A percentile compares a stretch with the other conserved stretches of the same genome.
Conservation (phyloP, 37 sponge, comb jelly and placozoan genomes). For the Tethya wilhelma region DNA sequence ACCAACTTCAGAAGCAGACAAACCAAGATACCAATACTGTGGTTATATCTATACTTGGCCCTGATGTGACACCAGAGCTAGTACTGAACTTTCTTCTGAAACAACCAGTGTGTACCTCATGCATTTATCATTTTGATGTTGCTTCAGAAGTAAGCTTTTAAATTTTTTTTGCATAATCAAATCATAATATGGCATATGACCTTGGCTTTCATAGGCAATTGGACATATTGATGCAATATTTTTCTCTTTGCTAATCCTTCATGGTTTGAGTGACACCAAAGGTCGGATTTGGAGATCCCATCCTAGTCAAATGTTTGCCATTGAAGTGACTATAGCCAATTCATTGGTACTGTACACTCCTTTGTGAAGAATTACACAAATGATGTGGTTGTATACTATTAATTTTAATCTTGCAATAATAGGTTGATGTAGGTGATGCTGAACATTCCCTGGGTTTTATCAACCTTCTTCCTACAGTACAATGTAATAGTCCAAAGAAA, state of each 20-base stretch:
- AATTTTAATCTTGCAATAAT: too few relatives aligned
- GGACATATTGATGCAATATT: constrained; percentile 40
- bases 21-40: neutral
- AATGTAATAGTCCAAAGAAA: too few relatives aligned
- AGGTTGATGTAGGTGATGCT: too few relatives aligned
- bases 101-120: neutral
- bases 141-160: constrained; percentile 51
- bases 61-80: constrained; percentile 45
- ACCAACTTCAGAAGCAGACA: constrained; percentile 2
- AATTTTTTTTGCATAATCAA: too few relatives aligned
- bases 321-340: constrained; percentile 72
- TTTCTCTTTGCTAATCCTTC: constrained; percentile 44
- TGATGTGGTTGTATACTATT: too few relatives aligned
- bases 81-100: constrained; percentile 31
- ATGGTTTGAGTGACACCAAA: constrained; percentile 36
- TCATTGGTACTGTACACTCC: too few relatives aligned
- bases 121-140: constrained; percentile 67
- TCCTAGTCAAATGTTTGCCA: constrained; percentile 27
- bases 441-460: too few relatives aligned
- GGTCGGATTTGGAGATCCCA: constrained; percentile 56
- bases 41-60: constrained; percentile 71
- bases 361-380: too few relatives aligned
- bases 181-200: too few relatives aligned
- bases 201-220: constrained; percentile 14
- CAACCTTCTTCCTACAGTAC: too few relatives aligned